phyloP scores from a whole-genome alignment of 1,140 invertebrate species.

The Danaus melanippus region DNA sequence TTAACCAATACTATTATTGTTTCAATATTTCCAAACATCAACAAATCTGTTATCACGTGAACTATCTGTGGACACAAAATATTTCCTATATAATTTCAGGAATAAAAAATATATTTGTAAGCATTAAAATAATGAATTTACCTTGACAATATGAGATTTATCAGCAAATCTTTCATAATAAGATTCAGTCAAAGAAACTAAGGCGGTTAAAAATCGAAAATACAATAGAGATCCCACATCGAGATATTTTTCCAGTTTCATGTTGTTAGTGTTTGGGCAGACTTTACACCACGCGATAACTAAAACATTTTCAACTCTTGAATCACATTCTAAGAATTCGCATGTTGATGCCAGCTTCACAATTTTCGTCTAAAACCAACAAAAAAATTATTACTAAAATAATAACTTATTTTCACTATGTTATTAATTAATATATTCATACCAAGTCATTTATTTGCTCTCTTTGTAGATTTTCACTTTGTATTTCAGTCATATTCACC shows the following conservation, averaged over 20 bases:
- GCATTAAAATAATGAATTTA: slow-evolving; percentile 12
- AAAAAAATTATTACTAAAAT: background rate
- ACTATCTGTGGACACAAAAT: slow-evolving; percentile 37
- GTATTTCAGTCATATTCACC: too few species aligned
- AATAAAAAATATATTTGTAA: slow-evolving; percentile 4
- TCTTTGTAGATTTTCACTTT: too few species aligned
- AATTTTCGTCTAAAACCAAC: slow-evolving; percentile 36
- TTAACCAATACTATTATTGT: slow-evolving; percentile 35
- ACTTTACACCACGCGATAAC: slow-evolving; percentile 33
- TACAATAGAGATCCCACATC: slow-evolving; percentile 25
- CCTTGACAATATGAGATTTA: slow-evolving; percentile 25
- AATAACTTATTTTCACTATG: too few species aligned
- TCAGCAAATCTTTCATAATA: slow-evolving; percentile 19
- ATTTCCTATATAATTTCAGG: background rate
- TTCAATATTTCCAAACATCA: slow-evolving; percentile 29
- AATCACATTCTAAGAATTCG: slow-evolving; percentile 17
- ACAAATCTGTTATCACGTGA: slow-evolving; percentile 30
- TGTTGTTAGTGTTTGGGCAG: slow-evolving; percentile 28
- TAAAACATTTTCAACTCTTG: slow-evolving; percentile 25
- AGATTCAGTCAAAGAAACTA: slow-evolving; percentile 29
- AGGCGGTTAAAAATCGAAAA: slow-evolving; percentile 33
- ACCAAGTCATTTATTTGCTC: too few species aligned
- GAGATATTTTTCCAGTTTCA: slow-evolving; percentile 10
- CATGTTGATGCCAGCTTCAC: slow-evolving; percentile 36
- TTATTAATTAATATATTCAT: too few species aligned